Conservation (phyloP, 2,113 vertebrate genomes). For the Eptesicus fuscus region DNA sequence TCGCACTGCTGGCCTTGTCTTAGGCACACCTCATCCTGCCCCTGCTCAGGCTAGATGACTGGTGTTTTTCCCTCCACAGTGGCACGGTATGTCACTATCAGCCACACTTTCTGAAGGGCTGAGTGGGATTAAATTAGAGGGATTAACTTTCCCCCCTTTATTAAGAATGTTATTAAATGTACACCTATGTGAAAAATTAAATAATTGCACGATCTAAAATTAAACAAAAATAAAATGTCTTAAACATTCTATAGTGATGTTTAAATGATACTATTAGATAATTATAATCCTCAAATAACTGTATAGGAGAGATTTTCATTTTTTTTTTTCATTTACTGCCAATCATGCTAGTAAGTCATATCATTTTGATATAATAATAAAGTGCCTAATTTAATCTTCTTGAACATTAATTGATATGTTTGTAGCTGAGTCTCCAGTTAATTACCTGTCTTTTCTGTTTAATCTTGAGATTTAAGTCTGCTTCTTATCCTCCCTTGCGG, state of each 20-base stretch:
- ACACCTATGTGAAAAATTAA: not conserved
- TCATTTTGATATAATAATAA: slow-evolving; percentile 45
- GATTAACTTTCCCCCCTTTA: not conserved
- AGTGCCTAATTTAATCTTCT: slow-evolving; percentile 13
- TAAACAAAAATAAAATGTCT: not conserved
- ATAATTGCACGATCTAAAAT: not conserved
- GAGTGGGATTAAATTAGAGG: not conserved
- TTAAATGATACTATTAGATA: slow-evolving; percentile 4
- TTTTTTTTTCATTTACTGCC: not conserved
- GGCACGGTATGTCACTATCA: not conserved
- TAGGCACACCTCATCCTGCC: not conserved
- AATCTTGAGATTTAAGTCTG: slow-evolving; percentile 45
- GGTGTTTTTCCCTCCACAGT: too few species aligned
- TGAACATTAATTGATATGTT: slow-evolving; percentile 34
- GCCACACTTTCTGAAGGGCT: not conserved
- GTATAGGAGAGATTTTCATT: not conserved
- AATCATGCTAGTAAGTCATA: not conserved
- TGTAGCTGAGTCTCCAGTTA: slow-evolving; percentile 30
- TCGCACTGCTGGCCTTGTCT: too few species aligned
- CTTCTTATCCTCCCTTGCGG: slow-evolving; percentile 26
- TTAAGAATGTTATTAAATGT: slow-evolving; percentile 2
- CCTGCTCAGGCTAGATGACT: too few species aligned
- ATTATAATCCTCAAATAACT: not conserved
- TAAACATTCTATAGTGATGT: not conserved
- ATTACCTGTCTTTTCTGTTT: slow-evolving; percentile 49